Conservation (phyloP, 2,888 invertebrate genomes). For the Protophormia terraenovae region DNA sequence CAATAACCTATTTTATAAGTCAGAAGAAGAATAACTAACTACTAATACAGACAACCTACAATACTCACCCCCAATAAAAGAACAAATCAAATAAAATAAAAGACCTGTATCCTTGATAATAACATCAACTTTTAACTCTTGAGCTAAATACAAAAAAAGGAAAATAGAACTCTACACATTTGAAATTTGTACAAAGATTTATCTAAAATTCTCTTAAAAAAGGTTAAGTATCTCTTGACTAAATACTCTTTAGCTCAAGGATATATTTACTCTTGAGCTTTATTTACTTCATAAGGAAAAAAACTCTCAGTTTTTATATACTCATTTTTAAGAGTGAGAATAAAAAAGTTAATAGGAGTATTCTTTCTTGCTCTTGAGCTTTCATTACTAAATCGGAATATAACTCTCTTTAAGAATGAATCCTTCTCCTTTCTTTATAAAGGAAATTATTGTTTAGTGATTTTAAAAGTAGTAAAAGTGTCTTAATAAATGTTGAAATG, state of each 20-base stretch:
- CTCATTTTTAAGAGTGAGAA: neutral
- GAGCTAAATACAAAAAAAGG: slow-evolving; percentile 8
- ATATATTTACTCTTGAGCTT: neutral
- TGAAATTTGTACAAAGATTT: neutral
- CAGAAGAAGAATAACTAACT: slow-evolving; percentile 2
- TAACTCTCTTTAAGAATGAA: neutral
- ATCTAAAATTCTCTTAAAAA: neutral
- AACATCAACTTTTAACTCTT: slow-evolving; percentile 37
- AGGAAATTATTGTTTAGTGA: too few relatives aligned
- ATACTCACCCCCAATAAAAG: neutral
- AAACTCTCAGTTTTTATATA: neutral
- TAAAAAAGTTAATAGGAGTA: too few relatives aligned
- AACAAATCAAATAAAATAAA: neutral
- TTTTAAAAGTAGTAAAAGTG: too few relatives aligned
- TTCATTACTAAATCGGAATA: too few relatives aligned
- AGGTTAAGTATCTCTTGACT: neutral
- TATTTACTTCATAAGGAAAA: neutral
- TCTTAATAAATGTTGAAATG: too few relatives aligned
- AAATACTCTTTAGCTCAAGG: neutral
- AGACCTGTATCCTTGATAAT: slow-evolving; percentile 56
- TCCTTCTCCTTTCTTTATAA: too few relatives aligned
- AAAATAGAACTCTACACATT: slow-evolving; percentile 5
- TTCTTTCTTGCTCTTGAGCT: neutral
- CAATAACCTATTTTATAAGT: slow-evolving; percentile 60
- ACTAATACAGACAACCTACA: slow-evolving; percentile 7